Conservation (phyloP, 2,888 invertebrate species). For the Orthosia cruda region DNA sequence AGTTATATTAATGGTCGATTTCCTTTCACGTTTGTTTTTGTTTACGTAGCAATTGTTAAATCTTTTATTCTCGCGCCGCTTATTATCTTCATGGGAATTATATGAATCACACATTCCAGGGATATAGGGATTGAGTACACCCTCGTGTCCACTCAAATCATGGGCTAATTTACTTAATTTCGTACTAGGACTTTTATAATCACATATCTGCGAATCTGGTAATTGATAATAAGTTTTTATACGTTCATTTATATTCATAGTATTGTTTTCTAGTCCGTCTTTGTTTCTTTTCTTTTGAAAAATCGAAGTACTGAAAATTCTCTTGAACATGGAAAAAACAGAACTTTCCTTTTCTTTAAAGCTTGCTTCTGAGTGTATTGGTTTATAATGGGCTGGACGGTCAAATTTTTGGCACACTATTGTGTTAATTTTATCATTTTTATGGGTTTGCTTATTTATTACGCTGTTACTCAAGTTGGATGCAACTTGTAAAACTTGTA, state of each 20-base stretch:
- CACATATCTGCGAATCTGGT: constrained; percentile 9
- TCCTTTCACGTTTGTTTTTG: constrained; percentile 18
- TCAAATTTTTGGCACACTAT: constrained; percentile 7
- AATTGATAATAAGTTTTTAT: constrained; percentile 6
- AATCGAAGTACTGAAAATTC: constrained; percentile 55
- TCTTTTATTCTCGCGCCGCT: constrained; percentile 7
- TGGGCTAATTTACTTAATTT: constrained; percentile 18
- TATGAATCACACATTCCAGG: constrained; percentile 15
- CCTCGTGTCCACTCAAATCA: constrained; percentile 4
- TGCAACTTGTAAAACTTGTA: constrained; percentile 19
- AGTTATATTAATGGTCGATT: constrained; percentile 35
- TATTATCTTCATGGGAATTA: constrained; percentile 20
- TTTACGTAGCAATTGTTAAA: constrained; percentile 9
- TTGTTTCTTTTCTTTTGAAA: constrained; percentile 45
- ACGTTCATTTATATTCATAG: neutral
- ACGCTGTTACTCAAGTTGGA: constrained; percentile 28
- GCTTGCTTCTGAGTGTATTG: constrained; percentile 15
- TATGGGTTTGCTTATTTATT: neutral
- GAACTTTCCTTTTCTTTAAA: constrained; percentile 29
- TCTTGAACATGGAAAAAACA: constrained; percentile 44
- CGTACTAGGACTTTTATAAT: constrained; percentile 13
- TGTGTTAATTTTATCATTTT: constrained; percentile 21
- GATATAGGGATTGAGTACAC: constrained; percentile 13
- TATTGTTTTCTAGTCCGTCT: constrained; percentile 9
- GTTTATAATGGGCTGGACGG: neutral